These are phyloP conservation scores for Gobio occitaniae DNA, from an alignment of 2,797 vertebrate species.

Conservation along the genomic window DNA sequence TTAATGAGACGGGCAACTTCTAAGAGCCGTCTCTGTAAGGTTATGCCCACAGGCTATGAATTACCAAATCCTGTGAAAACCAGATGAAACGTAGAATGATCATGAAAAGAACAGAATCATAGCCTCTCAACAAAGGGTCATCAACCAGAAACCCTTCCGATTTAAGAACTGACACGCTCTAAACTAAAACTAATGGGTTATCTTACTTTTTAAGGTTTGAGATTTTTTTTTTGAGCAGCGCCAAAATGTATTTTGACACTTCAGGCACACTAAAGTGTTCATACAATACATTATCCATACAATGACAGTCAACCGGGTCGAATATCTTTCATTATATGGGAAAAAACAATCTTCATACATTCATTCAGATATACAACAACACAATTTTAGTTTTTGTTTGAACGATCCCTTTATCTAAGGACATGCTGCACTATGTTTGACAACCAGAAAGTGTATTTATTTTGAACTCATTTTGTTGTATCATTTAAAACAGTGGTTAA, in stretches of 20 bases:
- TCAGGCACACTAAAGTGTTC: neutral
- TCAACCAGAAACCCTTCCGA: neutral
- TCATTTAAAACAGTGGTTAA: neutral
- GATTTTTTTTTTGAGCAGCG: too few relatives aligned
- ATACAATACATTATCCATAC: neutral
- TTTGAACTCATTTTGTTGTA: too few relatives aligned
- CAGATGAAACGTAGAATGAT: slow-evolving; percentile 10
- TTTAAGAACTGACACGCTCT: neutral
- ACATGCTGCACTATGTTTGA: neutral
- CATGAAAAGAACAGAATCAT: slow-evolving; percentile 10
- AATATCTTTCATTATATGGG: neutral
- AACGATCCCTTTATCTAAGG: neutral
- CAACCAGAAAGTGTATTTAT: neutral
- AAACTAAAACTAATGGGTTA: neutral
- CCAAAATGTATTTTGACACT: neutral
- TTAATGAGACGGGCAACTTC: slow-evolving; percentile 43
- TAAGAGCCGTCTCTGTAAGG: neutral
- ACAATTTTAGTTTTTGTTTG: neutral
- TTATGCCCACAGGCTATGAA: slow-evolving; percentile 36
- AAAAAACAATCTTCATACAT: neutral
- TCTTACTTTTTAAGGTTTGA: neutral
- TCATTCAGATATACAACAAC: neutral
- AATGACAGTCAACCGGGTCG: neutral
- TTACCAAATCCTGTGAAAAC: slow-evolving; percentile 31
- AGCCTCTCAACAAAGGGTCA: neutral